Conservation (phyloP, 30 jellyfish, hydroid and myxozoan genomes). For the Hydractinia symbiolongicarpus region DNA sequence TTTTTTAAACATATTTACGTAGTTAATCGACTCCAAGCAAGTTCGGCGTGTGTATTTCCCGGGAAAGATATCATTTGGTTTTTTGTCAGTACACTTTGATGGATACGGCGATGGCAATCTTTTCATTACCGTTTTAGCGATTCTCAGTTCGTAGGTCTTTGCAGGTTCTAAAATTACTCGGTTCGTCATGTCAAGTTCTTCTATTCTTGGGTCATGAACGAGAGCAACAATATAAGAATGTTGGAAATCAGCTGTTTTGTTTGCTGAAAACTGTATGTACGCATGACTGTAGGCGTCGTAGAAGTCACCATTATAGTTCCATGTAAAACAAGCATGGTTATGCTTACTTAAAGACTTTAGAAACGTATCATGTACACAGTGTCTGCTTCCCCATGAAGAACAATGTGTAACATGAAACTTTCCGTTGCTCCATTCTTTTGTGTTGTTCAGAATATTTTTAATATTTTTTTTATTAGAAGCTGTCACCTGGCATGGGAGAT, state of each 20-base stretch:
- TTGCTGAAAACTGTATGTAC: conserved; percentile 9
- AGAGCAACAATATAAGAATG: conserved; percentile 1
- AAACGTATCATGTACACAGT: conserved; percentile 4
- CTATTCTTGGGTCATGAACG: conserved; percentile 15
- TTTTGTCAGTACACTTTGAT: conserved; percentile 24
- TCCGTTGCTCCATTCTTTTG: conserved; percentile 26
- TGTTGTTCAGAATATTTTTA: conserved; percentile 3
- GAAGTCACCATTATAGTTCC: conserved; percentile 36
- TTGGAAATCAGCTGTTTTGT: neutral
- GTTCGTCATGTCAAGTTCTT: conserved; percentile 24
- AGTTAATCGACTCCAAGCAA: conserved; percentile 29
- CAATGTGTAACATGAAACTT: conserved; percentile 24
- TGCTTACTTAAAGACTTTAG: neutral
- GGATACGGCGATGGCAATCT: conserved; percentile 37
- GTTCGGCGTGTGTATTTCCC: conserved; percentile 31
- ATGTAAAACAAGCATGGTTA: conserved; percentile 32
- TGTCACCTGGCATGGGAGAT: neutral
- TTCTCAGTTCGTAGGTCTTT: neutral
- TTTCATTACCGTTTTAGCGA: conserved; percentile 11
- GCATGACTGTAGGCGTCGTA: conserved; percentile 35
- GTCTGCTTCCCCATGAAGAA: conserved; percentile 27
- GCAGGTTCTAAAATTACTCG: conserved; percentile 4
- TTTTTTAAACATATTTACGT: conserved; percentile 28
- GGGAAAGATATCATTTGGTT: conserved; percentile 13
- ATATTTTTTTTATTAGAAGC: neutral